Evolutionary conservation across 2,113 vertebrate species (phyloP).

Genomic region (Callaeas wilsoni): DNA sequence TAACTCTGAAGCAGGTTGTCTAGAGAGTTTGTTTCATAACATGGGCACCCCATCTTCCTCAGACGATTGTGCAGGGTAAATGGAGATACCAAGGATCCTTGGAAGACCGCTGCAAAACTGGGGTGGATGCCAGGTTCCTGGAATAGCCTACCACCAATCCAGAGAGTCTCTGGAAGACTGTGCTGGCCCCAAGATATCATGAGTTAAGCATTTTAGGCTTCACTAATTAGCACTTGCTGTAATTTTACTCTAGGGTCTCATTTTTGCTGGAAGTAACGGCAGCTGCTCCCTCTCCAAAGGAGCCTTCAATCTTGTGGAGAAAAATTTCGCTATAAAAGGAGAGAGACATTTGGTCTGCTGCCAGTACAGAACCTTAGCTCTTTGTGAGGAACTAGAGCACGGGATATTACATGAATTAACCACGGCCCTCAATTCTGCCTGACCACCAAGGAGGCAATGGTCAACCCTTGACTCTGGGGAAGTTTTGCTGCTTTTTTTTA

Average conservation of each 20-base stretch:
- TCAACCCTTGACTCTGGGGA: not conserved
- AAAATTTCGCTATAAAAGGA: not conserved
- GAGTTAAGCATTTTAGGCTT: slow-evolving; percentile 11
- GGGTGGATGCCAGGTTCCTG: not conserved
- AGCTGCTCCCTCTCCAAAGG: not conserved
- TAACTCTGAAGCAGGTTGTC: not conserved
- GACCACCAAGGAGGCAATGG: not conserved
- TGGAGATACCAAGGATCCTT: not conserved
- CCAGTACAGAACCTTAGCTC: not conserved
- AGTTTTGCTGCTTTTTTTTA: not conserved
- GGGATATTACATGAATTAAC: not conserved
- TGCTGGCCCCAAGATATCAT: not conserved
- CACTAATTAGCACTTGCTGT: not conserved
- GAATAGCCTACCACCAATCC: not conserved
- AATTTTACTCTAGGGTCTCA: not conserved
- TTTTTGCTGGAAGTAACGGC: not conserved
- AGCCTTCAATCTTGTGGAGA: not conserved
- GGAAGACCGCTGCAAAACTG: not conserved
- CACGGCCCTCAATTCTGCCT: not conserved
- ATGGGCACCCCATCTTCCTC: not conserved
- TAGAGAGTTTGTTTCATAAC: not conserved
- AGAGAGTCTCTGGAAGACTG: not conserved
- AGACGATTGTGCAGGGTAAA: not conserved
- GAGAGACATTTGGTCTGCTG: not conserved
- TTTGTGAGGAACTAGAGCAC: not conserved